Evolutionary conservation across 2,113 vertebrate genomes (phyloP), one percentile per base, ranked within the genome.

Genomic region (Nibea albiflora): DNA sequence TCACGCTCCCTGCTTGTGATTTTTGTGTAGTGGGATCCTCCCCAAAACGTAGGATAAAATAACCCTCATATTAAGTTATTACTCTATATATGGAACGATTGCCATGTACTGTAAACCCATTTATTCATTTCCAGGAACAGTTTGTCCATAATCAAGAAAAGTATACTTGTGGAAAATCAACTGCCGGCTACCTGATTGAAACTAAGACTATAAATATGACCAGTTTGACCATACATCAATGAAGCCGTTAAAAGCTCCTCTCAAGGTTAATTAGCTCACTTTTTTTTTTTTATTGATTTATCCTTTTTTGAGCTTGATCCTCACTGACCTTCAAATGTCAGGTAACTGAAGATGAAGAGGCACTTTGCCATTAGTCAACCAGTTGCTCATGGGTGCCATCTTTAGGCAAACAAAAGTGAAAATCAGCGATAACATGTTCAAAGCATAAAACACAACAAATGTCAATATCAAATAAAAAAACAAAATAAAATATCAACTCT

Each of bases 261-360:
- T 81, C 67, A 10, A 70, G 10, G 4, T 52, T 28, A 20, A 81
- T 69, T 56, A 61, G 46, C 22, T 58, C 11, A 14, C 2, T 50
- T 35, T 65, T 22, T 24, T 50, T 35, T 65, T 22, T 58, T 22
- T 22, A 39, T 54, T 53, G 54, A 20, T 28, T 49, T 39, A 17
- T 42, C 4, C 0, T 56, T 58, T 53, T 52, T 39, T 6, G 8
- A 69, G 49, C 26, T 42, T 74, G 53, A 71, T 67, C 19, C 17
- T 60, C 20, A 49, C 16, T 76, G 56, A 65, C 76, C 57, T 76
- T 52, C 6, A 2, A 20, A 73, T 44, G 31, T 76, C 67, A 71
- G 35, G 50, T 60, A 68, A 16, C 5, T 31, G 2, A 28, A 42
- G 35, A 46, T n/a, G 1, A 42, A 63, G 64, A 80, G 28, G 19